Evolutionary conservation across 2,797 vertebrate species (phyloP).

Genomic region (Phoxinus dragarum): DNA sequence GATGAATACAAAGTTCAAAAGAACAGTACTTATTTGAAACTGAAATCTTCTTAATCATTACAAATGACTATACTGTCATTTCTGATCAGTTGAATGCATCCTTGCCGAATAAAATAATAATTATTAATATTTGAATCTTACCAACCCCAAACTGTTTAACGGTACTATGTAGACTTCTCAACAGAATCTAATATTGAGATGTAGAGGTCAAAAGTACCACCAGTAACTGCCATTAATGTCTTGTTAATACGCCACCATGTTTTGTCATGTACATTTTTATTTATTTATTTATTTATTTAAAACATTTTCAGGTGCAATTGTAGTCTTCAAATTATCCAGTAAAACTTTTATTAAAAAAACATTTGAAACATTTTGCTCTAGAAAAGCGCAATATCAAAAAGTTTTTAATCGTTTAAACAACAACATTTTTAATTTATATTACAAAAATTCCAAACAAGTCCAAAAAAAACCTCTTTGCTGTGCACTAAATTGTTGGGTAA

Average conservation of each 20-base stretch:
- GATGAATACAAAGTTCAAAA: neutral
- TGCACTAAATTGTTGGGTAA: slow-evolving; percentile 56
- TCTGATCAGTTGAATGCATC: neutral
- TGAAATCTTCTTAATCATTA: neutral
- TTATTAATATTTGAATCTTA: neutral
- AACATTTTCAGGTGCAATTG: neutral
- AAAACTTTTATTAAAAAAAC: slow-evolving; percentile 18
- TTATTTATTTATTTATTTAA: neutral
- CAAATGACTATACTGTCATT: neutral
- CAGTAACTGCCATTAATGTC: neutral
- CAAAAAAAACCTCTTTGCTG: slow-evolving; percentile 25
- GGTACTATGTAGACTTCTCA: neutral
- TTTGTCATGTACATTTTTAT: neutral
- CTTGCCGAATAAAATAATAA: neutral
- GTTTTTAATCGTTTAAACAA: slow-evolving; percentile 49
- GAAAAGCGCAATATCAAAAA: slow-evolving; percentile 44
- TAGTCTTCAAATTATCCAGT: neutral
- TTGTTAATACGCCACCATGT: neutral
- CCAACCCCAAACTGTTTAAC: neutral
- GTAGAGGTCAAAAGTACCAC: neutral
- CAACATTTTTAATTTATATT: slow-evolving; percentile 28
- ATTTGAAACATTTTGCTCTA: neutral
- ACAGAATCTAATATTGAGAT: neutral
- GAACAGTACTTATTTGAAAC: neutral
- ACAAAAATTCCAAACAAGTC: slow-evolving; percentile 38